phyloP scores from a whole-genome alignment of 1,140 invertebrate genomes.

The Streblospio benedicti region DNA sequence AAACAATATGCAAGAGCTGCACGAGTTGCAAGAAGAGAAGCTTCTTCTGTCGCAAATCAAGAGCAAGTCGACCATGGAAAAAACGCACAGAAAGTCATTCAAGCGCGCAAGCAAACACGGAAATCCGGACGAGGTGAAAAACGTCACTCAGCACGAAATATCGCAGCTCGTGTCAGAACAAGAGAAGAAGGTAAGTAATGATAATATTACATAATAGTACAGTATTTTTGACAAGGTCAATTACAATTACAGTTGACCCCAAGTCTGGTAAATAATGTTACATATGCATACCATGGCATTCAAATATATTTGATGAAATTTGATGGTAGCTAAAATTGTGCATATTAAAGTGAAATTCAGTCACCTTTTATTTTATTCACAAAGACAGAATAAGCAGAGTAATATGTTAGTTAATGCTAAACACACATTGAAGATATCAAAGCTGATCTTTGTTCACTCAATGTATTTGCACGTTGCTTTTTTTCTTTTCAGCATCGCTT shows the following conservation, averaged over 20 bases:
- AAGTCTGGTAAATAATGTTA: background rate
- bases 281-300: background rate
- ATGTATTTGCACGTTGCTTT: slow-evolving; percentile 2
- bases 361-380: background rate
- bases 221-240: background rate
- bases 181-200: background rate
- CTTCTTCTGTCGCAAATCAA: slow-evolving; percentile 25
- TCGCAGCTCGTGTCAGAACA: background rate
- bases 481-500: slow-evolving; percentile 37
- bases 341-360: background rate
- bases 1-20: slow-evolving; percentile 27
- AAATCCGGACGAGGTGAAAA: background rate
- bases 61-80: slow-evolving; percentile 25
- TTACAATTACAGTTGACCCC: background rate
- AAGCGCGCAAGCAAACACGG: slow-evolving; percentile 18
- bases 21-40: slow-evolving; percentile 27
- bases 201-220: too few relatives aligned
- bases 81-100: slow-evolving; percentile 26
- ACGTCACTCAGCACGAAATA: background rate
- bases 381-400: background rate
- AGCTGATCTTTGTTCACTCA: background rate
- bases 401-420: background rate
- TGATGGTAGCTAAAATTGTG: background rate
- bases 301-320: background rate
- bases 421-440: too few relatives aligned